These are phyloP conservation scores for Mesoligia furuncula DNA, from an alignment of 2,888 invertebrate species.

Conservation along the genomic window DNA sequence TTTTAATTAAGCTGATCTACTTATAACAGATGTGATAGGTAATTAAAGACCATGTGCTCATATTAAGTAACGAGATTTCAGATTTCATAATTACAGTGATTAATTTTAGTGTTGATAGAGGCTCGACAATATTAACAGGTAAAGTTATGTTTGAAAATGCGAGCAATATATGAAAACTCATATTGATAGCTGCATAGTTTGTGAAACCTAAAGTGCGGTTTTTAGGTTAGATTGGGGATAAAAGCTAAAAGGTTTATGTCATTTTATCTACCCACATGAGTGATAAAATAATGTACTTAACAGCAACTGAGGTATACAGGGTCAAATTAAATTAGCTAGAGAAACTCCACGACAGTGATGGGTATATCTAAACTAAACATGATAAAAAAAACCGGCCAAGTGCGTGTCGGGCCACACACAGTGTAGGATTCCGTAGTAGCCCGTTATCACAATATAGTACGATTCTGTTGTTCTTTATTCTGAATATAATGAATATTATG, in stretches of 20 bases:
- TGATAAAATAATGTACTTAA: constrained; percentile 19
- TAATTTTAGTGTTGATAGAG: constrained; percentile 36
- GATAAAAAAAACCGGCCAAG: not conserved
- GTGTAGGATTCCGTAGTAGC: too few relatives aligned
- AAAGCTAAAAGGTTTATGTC: constrained; percentile 37
- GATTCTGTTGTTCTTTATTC: too few relatives aligned
- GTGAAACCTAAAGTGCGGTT: constrained; percentile 6
- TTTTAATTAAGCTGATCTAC: constrained; percentile 36
- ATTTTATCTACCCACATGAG: constrained; percentile 26
- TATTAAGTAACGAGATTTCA: constrained; percentile 40
- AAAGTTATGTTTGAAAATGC: constrained; percentile 11
- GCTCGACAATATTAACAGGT: constrained; percentile 11
- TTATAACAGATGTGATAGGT: constrained; percentile 26
- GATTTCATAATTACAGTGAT: constrained; percentile 43
- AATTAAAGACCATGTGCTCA: constrained; percentile 19
- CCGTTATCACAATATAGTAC: too few relatives aligned
- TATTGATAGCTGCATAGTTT: not conserved
- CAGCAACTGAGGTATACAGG: constrained; percentile 2
- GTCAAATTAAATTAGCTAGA: not conserved
- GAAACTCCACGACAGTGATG: too few relatives aligned
- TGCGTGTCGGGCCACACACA: too few relatives aligned
- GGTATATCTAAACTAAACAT: not conserved
- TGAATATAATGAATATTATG: too few relatives aligned
- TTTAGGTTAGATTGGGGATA: constrained; percentile 15
- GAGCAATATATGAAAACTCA: not conserved